Base-by-base conservation (phyloP, 2,113 vertebrate species). In the Egretta garzetta region DNA sequence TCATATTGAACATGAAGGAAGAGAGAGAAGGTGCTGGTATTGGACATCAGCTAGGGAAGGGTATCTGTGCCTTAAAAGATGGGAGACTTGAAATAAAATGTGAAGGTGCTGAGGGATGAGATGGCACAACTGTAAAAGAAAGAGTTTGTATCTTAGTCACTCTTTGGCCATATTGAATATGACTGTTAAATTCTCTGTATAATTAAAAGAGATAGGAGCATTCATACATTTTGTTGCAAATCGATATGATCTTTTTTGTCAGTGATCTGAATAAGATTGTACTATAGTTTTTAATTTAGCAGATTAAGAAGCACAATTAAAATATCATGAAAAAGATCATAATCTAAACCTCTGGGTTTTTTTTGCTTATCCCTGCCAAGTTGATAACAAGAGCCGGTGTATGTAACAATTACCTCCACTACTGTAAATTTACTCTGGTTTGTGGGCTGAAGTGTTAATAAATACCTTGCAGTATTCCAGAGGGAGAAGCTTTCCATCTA, bases 271-370 rank as follows among this genome's bases (percentile, higher is more conserved):
- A 83, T 89, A 95, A 98, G 98, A 98, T 98, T 97, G 88, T 88
- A 80, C 97, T 92, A 62, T 97, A 97, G 97, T 98, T 98, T 98
- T 98, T 98, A 98, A 98, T 98, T 98, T 98, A 98, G 93, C 94
- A 98, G 98, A 98, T 98, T 98, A 98, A 98, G 96, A 98, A 98
- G 96, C 94, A 98, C 98, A 98, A 98, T 98, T 98, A 98, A 98
- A 98, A 98, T 98, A 98, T 98, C 98, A 98, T 97, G 97, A 97
- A 97, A 97, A 98, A 98, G 98, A 98, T 98, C 81, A 76, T 97
- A 98, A 98, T 98, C 98, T 96, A 96, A 97, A 96, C 76, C 94
- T 64, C 77, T 63, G 62, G 60, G 68, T 60, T 18, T 90, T 98
- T 98, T 96, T 93, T 95, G 94, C 95, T 97, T 98, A 95, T 97